These are phyloP conservation scores for Drosophila gunungcola DNA, from an alignment of 1,140 invertebrate species.

Conservation along the genomic window DNA sequence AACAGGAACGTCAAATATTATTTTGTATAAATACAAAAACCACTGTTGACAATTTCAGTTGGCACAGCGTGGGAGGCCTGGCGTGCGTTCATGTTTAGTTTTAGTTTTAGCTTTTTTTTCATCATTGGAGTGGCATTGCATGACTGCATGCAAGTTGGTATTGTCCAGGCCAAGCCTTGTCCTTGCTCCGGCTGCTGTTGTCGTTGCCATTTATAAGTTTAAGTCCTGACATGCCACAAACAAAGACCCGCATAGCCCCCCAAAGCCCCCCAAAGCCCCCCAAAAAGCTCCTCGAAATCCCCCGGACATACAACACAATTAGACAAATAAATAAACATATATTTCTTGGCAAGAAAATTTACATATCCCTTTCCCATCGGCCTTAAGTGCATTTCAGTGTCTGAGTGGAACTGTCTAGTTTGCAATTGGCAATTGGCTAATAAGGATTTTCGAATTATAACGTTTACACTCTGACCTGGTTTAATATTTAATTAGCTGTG, in stretches of 20 bases:
- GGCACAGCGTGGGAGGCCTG: slow-evolving; percentile 32
- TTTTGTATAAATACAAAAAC: slow-evolving; percentile 31
- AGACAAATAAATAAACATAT: slow-evolving; percentile 73
- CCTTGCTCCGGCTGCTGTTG: slow-evolving; percentile 54
- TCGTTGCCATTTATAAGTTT: slow-evolving; percentile 69
- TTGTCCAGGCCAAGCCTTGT: slow-evolving; percentile 57
- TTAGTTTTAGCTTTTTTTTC: slow-evolving; percentile 40
- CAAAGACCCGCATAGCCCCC: slow-evolving; percentile 29
- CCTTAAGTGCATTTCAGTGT: slow-evolving; percentile 38
- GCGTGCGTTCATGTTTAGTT: slow-evolving; percentile 63
- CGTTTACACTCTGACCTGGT: slow-evolving; percentile 59
- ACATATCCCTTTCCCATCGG: slow-evolving; percentile 21
- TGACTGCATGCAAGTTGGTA: slow-evolving; percentile 69
- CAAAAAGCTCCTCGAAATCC: slow-evolving; percentile 10
- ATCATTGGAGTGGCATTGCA: slow-evolving; percentile 70
- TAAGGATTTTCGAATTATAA: slow-evolving; percentile 56
- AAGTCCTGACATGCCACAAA: slow-evolving; percentile 64
- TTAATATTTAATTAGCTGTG: slow-evolving; percentile 74
- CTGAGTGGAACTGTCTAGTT: slow-evolving; percentile 26
- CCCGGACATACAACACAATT: slow-evolving; percentile 58
- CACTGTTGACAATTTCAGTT: slow-evolving; percentile 55
- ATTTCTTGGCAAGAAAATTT: slow-evolving; percentile 31
- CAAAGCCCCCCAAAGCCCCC: slow-evolving; percentile 18
- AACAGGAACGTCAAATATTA: slow-evolving; percentile 26
- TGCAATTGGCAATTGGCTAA: slow-evolving; percentile 49